A percentile compares a stretch with the other conserved stretches of the same genome.
Conservation (phyloP, 2,797 vertebrate species). For the Syncerus caffer region DNA sequence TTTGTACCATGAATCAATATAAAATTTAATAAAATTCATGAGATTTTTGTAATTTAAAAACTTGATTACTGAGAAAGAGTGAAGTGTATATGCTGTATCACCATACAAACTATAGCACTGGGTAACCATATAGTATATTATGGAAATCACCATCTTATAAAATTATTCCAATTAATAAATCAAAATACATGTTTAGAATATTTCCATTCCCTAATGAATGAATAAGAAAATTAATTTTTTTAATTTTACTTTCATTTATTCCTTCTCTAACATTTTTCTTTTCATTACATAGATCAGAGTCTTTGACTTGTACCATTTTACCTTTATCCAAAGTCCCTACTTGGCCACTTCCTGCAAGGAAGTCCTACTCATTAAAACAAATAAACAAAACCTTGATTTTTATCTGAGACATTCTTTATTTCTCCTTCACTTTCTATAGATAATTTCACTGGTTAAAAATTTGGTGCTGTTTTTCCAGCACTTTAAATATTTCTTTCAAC, state of each 20-base stretch:
- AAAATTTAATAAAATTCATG: background rate
- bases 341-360: background rate
- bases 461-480: background rate
- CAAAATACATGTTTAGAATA: background rate
- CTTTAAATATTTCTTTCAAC: background rate
- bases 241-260: background rate
- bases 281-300: background rate
- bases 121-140: background rate
- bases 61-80: background rate
- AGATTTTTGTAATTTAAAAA: background rate
- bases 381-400: background rate
- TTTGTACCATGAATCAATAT: background rate
- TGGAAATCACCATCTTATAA: background rate
- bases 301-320: background rate
- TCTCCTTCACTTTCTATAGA: background rate
- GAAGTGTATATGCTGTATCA: background rate
- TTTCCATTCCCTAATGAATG: background rate
- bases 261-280: background rate
- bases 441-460: background rate
- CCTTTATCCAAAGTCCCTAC: background rate
- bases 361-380: background rate
- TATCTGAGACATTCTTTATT: background rate
- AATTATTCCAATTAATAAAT: background rate
- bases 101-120: background rate
- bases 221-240: background rate